Base-by-base conservation (phyloP, 2,797 vertebrate genomes). In the Benthosema pterotum region DNA sequence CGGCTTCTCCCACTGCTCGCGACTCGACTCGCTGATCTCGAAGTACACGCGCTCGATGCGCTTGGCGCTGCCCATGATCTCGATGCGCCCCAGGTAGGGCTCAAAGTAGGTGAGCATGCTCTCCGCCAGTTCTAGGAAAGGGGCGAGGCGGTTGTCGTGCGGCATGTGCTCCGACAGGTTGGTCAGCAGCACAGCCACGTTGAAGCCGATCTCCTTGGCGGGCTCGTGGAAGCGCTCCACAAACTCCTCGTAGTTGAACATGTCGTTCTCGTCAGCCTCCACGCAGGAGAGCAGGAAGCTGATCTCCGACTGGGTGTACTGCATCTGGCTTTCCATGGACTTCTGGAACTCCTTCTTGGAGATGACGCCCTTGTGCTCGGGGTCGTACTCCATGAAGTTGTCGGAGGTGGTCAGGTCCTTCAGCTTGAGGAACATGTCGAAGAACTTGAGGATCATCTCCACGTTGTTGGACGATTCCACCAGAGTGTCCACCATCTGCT, bases 141-240 rank as follows among this genome's bases (percentile, higher is more conserved):
- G 94, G 76, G 90, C 77, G 2, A 99, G 94, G 3, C 96, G 93
- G 43, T 94, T 91, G 82, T 99, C 98, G 2, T 98, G 94, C 0
- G 98, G 97, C 98, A 99, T 99, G 68, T 99, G 98, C 57, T 99
- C 98, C 0, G 97, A 96, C 62, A 99, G 93, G 77, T 99, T 99
- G 60, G 97, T 99, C 68, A 99, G 75, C 65, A 99, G 82, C 69
- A 99, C 98, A 0, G 95, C 98, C 71, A 99, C 94, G 1, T 99
- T 99, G 86, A 99, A 99, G 76, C 97, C 97, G 32, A 99, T 99
- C 50, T 99, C 97, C 85, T 96, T 96, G 63, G 95, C 95, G 0
- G 95, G 95, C 79, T 96, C 94, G 0, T 96, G 95, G 83, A 96
- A 96, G 67, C 94, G 88, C 82, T 94, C 93, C 48, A 95, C 94